Conservation (phyloP, 2,113 vertebrate species). For the Eudyptes chrysolophus region DNA sequence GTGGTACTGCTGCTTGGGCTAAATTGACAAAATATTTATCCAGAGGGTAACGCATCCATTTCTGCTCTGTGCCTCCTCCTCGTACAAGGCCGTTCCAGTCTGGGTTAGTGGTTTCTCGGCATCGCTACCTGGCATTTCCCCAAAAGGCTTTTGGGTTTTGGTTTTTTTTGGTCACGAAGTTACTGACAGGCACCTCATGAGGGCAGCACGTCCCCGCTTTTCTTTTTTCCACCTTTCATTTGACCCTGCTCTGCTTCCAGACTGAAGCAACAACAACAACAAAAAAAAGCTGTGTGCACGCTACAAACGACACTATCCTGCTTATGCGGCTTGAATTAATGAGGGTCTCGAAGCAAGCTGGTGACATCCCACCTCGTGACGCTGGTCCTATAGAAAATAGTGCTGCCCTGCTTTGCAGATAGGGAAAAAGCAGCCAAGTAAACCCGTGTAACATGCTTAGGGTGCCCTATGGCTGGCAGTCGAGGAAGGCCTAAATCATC, state of each 20-base stretch:
- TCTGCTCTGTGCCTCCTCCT: not conserved
- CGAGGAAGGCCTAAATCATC: not conserved
- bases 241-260: not conserved
- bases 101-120: not conserved
- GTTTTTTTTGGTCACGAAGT: not conserved
- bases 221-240: not conserved
- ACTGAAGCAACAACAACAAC: not conserved
- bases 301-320: not conserved
- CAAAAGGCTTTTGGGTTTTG: not conserved
- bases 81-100: rapidly evolving
- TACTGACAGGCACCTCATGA: not conserved
- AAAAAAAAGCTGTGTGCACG: rapidly evolving
- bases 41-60: not conserved
- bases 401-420: not conserved
- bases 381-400: not conserved
- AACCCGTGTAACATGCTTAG: not conserved
- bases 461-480: not conserved
- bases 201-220: not conserved
- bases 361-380: not conserved
- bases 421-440: not conserved
- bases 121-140: not conserved
- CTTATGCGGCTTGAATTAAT: not conserved
- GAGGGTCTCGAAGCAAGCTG: not conserved
- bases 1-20: not conserved
- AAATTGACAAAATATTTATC: not conserved